phyloP scores from a whole-genome alignment of 2,888 invertebrate genomes.

The Brassicogethes aeneus region DNA sequence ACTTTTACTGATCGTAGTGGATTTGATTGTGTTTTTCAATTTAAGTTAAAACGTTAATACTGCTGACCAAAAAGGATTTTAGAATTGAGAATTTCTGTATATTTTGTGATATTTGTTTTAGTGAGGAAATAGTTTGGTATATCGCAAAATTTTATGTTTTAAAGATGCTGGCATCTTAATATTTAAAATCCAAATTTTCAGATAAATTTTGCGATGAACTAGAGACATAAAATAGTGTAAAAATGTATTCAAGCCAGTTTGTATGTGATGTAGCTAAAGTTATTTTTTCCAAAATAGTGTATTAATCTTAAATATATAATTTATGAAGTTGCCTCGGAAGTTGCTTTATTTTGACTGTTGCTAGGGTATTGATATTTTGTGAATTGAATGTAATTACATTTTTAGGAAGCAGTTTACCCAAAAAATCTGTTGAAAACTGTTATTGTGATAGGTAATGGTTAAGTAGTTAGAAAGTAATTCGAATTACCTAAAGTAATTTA shows the following conservation, averaged over 20 bases:
- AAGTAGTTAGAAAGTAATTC: neutral
- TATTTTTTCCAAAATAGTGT: neutral
- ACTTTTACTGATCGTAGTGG: no score
- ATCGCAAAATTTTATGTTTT: neutral
- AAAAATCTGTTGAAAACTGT: neutral
- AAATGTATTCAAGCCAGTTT: neutral
- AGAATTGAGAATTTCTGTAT: neutral
- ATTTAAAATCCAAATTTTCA: no score
- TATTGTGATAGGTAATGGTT: neutral
- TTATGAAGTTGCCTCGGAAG: neutral
- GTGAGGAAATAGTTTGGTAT: neutral
- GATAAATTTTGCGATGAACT: no score
- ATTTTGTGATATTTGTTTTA: neutral
- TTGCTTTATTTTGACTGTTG: slow-evolving; percentile 1
- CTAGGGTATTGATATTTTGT: neutral
- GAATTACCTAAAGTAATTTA: neutral
- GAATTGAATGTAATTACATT: no score
- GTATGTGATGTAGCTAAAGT: neutral
- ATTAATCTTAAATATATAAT: neutral
- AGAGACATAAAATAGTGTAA: no score
- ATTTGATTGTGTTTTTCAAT: no score
- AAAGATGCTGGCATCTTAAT: no score
- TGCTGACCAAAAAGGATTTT: neutral
- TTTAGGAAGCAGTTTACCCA: no score
- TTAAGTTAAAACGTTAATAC: no score